Evolutionary conservation across 1,140 invertebrate species (phyloP).

Genomic region (Meloidogyne hapla): DNA sequence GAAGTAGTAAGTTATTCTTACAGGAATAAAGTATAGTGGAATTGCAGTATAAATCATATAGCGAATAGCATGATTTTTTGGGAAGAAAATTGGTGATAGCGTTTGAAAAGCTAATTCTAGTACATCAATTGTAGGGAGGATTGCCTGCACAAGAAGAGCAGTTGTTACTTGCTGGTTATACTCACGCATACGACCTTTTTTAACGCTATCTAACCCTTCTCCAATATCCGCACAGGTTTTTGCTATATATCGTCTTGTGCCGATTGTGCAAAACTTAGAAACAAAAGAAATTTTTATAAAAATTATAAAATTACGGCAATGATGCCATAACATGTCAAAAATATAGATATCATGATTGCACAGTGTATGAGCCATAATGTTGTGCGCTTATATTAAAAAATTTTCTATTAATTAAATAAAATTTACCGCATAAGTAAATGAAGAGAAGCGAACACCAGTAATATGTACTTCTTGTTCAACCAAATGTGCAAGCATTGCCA

Average conservation of each 20-base stretch:
- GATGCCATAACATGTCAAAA: constrained; percentile 20
- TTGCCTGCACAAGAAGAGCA: constrained; percentile 15
- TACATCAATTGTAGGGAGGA: constrained; percentile 23
- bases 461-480: constrained; percentile 18
- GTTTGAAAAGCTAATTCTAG: constrained; percentile 20
- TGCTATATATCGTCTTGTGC: constrained; percentile 8
- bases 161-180: constrained; percentile 16
- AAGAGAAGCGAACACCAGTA: constrained; percentile 24
- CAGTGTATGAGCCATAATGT: constrained; percentile 19
- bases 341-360: constrained; percentile 16
- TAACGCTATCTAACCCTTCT: background rate
- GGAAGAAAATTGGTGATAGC: constrained; percentile 15
- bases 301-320: constrained; percentile 18
- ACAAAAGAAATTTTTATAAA: constrained; percentile 2
- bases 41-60: constrained; percentile 26
- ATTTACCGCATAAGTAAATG: constrained; percentile 21
- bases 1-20: background rate
- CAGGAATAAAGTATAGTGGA: constrained; percentile 27
- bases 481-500: constrained; percentile 12
- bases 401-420: background rate
- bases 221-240: constrained; percentile 1
- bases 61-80: constrained; percentile 1
- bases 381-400: background rate
- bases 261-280: constrained; percentile 9
- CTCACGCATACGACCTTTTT: background rate